Evolutionary conservation across 2,113 vertebrate species (phyloP).

Genomic region (Megalops atlanticus): DNA sequence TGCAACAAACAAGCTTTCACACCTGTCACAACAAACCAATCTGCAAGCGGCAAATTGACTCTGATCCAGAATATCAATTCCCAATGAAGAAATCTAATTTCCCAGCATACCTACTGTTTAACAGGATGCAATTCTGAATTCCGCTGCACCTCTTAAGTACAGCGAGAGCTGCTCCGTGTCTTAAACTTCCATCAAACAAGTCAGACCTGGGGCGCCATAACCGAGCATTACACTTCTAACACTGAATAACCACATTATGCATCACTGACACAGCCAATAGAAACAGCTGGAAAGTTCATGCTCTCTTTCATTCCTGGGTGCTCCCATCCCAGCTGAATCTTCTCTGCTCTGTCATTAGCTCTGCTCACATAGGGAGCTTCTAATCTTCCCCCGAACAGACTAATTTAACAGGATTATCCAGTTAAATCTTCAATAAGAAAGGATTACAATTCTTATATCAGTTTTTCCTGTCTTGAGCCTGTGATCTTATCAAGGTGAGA

Average conservation of each 20-base stretch:
- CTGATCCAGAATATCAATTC: too few species aligned
- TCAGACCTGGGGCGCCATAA: too few species aligned
- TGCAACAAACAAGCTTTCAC: too few species aligned
- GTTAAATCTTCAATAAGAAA: not conserved
- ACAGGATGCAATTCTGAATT: not conserved
- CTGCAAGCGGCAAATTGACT: too few species aligned
- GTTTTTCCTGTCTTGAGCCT: not conserved
- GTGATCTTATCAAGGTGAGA: conserved; percentile 5
- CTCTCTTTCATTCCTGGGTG: not conserved
- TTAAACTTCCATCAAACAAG: too few species aligned
- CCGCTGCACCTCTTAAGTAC: not conserved
- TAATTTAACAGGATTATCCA: conserved; percentile 19
- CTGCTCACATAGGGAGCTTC: not conserved
- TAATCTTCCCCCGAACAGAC: conserved; percentile 12
- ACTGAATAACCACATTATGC: not conserved
- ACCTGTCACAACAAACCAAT: too few species aligned
- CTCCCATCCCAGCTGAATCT: not conserved
- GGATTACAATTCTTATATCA: conserved; percentile 10
- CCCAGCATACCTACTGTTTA: not conserved
- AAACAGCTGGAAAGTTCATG: not conserved
- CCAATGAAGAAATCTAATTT: not conserved
- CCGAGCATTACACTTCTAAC: too few species aligned
- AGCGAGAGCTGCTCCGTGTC: too few species aligned
- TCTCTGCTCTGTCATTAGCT: not conserved
- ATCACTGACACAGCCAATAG: not conserved